A percentile compares a stretch with the other conserved stretches of the same genome.
These are phyloP conservation scores for Myodes glareolus DNA, from an alignment of 2,113 vertebrate genomes.

Conservation along the genomic window DNA sequence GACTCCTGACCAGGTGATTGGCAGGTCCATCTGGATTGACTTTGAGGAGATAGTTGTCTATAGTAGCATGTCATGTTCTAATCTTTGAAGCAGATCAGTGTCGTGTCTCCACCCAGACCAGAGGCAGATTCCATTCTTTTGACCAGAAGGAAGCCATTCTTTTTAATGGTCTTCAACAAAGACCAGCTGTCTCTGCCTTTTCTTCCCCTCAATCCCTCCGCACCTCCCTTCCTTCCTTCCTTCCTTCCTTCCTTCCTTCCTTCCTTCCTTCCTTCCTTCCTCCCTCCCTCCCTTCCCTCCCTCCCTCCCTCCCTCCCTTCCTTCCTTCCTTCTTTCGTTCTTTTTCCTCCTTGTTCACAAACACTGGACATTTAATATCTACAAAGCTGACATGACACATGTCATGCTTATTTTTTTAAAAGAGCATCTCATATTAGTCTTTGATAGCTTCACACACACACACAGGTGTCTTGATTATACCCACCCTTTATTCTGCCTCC, in stretches of 20 bases:
- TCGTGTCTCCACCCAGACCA: neutral
- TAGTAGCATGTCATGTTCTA: neutral
- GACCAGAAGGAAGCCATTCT: neutral
- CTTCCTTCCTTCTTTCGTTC: no score
- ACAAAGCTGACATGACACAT: neutral
- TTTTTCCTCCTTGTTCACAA: neutral
- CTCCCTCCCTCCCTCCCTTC: accelerated
- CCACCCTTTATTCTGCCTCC: neutral
- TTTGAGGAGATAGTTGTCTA: neutral
- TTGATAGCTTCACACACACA: no score
- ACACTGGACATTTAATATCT: neutral
- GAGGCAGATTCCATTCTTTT: neutral
- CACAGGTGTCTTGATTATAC: neutral
- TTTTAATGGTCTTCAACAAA: neutral
- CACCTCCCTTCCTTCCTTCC: neutral
- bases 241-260: neutral
- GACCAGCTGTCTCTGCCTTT: neutral
- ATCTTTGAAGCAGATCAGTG: neutral
- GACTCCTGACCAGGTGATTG: neutral
- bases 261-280: neutral
- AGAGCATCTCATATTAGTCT: no score
- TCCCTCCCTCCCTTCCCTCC: accelerated
- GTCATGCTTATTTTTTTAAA: neutral
- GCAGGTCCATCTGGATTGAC: neutral
- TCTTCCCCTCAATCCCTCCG: neutral